A percentile compares a stretch with the other conserved stretches of the same genome.
These are phyloP conservation scores for Caenorhabditis panamensis DNA, from an alignment of 2,888 invertebrate species.

Conservation along the genomic window DNA sequence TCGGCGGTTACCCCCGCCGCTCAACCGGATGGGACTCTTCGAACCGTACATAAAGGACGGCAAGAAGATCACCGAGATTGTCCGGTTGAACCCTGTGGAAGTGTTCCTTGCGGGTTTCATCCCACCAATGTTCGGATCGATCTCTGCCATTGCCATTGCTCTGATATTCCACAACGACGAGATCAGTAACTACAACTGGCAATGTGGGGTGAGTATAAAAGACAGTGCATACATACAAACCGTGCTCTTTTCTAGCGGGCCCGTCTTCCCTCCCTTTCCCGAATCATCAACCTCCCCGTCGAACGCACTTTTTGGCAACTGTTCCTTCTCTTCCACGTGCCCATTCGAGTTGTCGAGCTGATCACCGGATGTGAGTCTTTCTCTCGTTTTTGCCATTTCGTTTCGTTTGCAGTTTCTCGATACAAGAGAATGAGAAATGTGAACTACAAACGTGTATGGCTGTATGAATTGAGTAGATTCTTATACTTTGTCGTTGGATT, in stretches of 20 bases:
- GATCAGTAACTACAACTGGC: conserved; percentile 81
- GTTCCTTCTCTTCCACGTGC: conserved; percentile 80
- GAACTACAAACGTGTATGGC: too few relatives aligned
- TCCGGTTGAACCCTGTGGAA: conserved; percentile 58
- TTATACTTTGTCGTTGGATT: conserved; percentile 68
- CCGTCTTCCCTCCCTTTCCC: conserved; percentile 78
- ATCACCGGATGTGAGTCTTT: conserved; percentile 80
- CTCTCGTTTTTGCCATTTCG: not conserved
- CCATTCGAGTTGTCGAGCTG: conserved; percentile 77
- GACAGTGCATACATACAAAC: too few relatives aligned
- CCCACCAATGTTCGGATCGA: not conserved
- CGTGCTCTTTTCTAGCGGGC: conserved; percentile 78
- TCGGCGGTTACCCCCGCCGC: conserved; percentile 58
- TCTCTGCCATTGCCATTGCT: not conserved
- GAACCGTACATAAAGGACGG: conserved; percentile 72
- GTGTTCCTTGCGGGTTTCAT: not conserved
- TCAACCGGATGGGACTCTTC: conserved; percentile 68
- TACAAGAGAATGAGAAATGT: not conserved
- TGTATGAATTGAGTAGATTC: conserved; percentile 73
- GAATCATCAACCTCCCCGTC: conserved; percentile 80
- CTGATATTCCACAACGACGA: conserved; percentile 78
- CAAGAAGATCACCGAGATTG: conserved; percentile 72
- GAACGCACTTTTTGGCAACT: conserved; percentile 81
- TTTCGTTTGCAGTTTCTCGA: not conserved
- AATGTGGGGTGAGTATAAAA: conserved; percentile 79